These are phyloP conservation scores for Phylloscopus trochilus DNA, from an alignment of 2,113 vertebrate species.

Conservation along the genomic window DNA sequence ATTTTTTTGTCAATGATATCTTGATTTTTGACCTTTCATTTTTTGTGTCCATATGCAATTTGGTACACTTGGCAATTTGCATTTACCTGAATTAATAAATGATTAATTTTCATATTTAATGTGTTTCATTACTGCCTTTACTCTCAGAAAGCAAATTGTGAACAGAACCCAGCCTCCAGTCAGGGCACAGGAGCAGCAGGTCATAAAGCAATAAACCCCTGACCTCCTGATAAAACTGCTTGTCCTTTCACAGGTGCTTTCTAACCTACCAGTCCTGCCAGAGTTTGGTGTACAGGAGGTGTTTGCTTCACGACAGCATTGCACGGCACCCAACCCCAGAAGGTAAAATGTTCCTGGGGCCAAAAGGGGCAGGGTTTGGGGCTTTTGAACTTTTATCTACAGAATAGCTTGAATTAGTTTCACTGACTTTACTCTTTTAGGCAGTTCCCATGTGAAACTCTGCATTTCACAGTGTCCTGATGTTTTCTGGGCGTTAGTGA, in stretches of 20 bases:
- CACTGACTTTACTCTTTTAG: neutral
- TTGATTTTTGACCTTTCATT: neutral
- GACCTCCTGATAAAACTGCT: neutral
- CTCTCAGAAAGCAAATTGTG: neutral
- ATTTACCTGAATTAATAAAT: neutral
- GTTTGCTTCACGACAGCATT: slow-evolving; percentile 92
- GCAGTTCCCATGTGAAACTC: neutral
- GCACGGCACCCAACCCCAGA: slow-evolving; percentile 86
- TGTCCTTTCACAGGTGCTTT: slow-evolving; percentile 85
- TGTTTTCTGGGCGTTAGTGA: neutral
- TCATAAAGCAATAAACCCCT: neutral
- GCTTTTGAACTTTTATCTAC: neutral
- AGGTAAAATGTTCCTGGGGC: slow-evolving; percentile 76
- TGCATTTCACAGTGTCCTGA: neutral
- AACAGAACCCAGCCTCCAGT: neutral
- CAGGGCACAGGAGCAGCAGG: neutral
- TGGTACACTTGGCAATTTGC: neutral
- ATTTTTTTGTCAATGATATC: neutral
- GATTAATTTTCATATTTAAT: neutral
- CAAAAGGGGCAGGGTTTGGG: neutral
- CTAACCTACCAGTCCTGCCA: slow-evolving; percentile 96
- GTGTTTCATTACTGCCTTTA: neutral
- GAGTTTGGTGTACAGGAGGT: slow-evolving; percentile 89
- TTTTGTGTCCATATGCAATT: neutral
- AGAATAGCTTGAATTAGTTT: neutral